Percentiles rank a stretch among this genome's conserved stretches.
Evolutionary conservation across 1,140 invertebrate species (phyloP).

Genomic region (Aporrectodea caliginosa): DNA sequence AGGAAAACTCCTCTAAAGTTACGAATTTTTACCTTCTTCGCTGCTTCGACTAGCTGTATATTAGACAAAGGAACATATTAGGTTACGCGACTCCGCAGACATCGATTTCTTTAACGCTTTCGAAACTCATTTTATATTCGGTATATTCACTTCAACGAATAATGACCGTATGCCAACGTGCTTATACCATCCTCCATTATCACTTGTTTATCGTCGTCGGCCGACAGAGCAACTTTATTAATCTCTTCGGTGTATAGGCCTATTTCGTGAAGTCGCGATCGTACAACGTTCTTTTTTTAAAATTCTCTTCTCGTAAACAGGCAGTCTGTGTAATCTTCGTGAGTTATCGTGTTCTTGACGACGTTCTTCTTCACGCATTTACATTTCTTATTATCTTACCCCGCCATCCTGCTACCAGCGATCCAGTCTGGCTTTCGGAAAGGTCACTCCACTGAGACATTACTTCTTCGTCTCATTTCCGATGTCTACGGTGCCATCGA

Average conservation of each 20-base stretch:
- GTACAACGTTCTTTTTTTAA: constrained; percentile 35
- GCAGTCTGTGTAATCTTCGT: constrained; percentile 37
- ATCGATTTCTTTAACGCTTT: too few species aligned
- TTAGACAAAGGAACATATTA: too few species aligned
- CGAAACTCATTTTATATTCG: constrained; percentile 5
- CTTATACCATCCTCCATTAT: constrained; percentile 30
- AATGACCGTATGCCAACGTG: constrained; percentile 32
- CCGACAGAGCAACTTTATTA: constrained; percentile 27
- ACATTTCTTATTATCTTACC: constrained; percentile 36
- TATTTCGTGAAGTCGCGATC: constrained; percentile 35
- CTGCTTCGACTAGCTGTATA: too few species aligned
- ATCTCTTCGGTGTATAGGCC: constrained; percentile 27
- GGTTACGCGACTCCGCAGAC: too few species aligned
- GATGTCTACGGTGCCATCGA: too few species aligned
- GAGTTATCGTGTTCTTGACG: constrained; percentile 34
- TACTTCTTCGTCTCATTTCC: too few species aligned
- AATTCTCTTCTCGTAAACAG: constrained; percentile 30
- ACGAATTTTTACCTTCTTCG: too few species aligned
- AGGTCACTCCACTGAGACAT: too few species aligned
- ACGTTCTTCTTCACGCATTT: constrained; percentile 38
- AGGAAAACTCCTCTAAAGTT: too few species aligned
- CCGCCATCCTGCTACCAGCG: too few species aligned
- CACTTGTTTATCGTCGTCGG: constrained; percentile 33
- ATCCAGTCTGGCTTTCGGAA: too few species aligned
- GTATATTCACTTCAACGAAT: background rate